Evolutionary conservation across 2,888 invertebrate genomes (phyloP), one percentile per base, ranked within the genome.

Genomic region (Aspidiotus rigidus): DNA sequence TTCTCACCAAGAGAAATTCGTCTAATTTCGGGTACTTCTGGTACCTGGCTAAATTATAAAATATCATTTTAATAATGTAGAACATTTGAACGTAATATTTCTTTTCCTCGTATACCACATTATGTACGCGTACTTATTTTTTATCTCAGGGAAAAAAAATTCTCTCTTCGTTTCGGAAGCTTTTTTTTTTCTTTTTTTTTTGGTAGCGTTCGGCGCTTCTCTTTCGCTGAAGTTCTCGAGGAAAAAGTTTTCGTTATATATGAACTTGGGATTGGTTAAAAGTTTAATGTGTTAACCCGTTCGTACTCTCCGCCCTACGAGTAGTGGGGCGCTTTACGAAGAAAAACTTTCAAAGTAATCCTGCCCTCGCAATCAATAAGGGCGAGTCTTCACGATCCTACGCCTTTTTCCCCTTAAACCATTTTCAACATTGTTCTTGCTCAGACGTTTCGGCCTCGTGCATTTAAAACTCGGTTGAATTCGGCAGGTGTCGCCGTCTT

Each of bases 221-320:
- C 55, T 55, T 64, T 64, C 55, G 39, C 53, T 62, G 41, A 39
- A 40, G 55, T 42, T 57, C 28, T 16, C 57, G 66, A 66, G 49
- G 57, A 66, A 66, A 66, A 66, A 57, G 57, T 66, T 56, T 56
- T 17, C 56, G 56, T 42, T 40, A 57, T 66, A 66, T 49, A 57
- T 57, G 56, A 66, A 56, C 60, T 62, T 69, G 53, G 62, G 69
- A 69, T 69, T 69, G 69, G 69, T 69, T 69, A 69, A 63, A 63
- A 69, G 69, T 69, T 69, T 69, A 69, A 69, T 69, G 62, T 69
- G 62, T 69, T 69, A 69, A 69, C 69, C 69, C 69, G 69, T 69
- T 69, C 69, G 63, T 69, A 62, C 69, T 69, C 69, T 69, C 69
- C 69, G 69, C 69, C 69, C 69, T 57, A 63, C 41, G 56, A 57